Evolutionary conservation across 2,888 invertebrate genomes (phyloP).

Genomic region (Melieria crassipennis): DNA sequence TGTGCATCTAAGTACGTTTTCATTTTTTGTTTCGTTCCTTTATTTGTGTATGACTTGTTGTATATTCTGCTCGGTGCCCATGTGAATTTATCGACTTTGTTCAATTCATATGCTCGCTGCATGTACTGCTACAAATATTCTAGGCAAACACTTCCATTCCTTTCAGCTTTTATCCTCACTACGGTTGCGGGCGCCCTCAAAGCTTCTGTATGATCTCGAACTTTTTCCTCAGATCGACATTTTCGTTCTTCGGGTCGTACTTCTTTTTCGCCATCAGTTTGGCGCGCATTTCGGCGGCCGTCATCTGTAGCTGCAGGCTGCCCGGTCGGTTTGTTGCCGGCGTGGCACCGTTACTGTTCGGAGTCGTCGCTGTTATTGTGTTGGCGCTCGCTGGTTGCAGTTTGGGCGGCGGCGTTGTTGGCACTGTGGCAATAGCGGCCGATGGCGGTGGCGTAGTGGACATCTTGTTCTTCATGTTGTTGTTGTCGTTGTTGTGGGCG

Average conservation of each 20-base stretch:
- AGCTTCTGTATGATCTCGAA: conserved; percentile 94
- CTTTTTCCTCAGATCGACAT: conserved; percentile 90
- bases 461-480: conserved; percentile 37
- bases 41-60: too few species aligned
- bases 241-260: conserved; percentile 89
- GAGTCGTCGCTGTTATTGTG: not conserved
- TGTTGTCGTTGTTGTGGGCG: conserved; percentile 41
- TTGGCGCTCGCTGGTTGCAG: conserved; percentile 14
- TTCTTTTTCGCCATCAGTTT: conserved; percentile 87
- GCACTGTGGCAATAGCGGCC: not conserved
- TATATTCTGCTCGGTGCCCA: too few species aligned
- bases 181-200: conserved; percentile 64
- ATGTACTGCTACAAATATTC: too few species aligned
- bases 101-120: too few species aligned
- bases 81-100: too few species aligned
- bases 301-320: conserved; percentile 83
- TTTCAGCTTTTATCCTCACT: too few species aligned
- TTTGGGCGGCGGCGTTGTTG: conserved; percentile 5
- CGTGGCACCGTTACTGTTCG: not conserved
- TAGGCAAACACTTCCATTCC: too few species aligned
- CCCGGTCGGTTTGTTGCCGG: conserved; percentile 51
- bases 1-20: too few species aligned
- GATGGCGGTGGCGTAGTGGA: conserved; percentile 34
- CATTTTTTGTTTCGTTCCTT: too few species aligned
- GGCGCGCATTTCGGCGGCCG: conserved; percentile 91